Evolutionary conservation across 2,888 invertebrate genomes (phyloP).

Genomic region (Drosophila mimetica): DNA sequence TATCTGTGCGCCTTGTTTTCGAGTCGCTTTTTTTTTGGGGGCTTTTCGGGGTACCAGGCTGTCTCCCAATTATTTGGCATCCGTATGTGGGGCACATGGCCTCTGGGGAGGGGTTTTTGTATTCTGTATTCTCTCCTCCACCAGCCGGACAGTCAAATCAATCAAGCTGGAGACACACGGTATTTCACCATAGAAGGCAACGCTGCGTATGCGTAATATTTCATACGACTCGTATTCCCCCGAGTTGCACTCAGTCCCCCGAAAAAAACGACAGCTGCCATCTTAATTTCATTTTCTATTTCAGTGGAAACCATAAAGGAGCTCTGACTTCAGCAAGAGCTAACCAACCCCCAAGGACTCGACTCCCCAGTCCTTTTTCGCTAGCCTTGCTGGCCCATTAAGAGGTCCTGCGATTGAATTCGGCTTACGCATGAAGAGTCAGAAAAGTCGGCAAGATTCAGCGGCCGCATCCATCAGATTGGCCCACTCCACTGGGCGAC

Average conservation of each 20-base stretch:
- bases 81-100: constrained; percentile 19
- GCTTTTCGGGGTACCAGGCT: constrained; percentile 31
- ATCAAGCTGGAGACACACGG: constrained; percentile 47
- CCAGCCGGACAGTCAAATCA: constrained; percentile 49
- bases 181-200: constrained; percentile 53
- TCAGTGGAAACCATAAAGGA: constrained; percentile 60
- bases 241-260: constrained; percentile 22
- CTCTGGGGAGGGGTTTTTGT: background rate
- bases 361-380: constrained; percentile 8
- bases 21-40: constrained; percentile 7
- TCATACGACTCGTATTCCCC: constrained; percentile 51
- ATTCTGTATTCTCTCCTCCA: background rate
- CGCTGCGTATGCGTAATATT: constrained; percentile 69
- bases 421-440: constrained; percentile 69
- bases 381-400: constrained; percentile 45
- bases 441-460: constrained; percentile 61
- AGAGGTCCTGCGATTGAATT: constrained; percentile 68
- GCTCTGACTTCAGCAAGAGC: constrained; percentile 21
- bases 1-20: constrained; percentile 51
- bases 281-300: constrained; percentile 48
- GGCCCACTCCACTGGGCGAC: constrained; percentile 9
- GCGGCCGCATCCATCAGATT: constrained; percentile 63
- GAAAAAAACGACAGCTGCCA: constrained; percentile 25
- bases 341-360: constrained; percentile 15
- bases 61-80: constrained; percentile 38